Conservation (phyloP, 2,888 invertebrate genomes). For the Drosophila neoperkinsi region DNA sequence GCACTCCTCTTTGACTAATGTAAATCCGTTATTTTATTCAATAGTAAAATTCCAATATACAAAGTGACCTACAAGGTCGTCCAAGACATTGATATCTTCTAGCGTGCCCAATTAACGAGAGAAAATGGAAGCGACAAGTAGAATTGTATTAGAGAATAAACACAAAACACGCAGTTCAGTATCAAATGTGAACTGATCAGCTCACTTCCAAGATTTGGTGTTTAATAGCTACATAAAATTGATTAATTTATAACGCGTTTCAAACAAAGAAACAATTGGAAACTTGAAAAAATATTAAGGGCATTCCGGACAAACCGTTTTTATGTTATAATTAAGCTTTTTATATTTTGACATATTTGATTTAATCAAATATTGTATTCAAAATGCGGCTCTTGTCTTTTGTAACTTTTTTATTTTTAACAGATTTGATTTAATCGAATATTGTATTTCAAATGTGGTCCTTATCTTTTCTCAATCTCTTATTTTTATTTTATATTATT, state of each 20-base stretch:
- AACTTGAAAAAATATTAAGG: neutral
- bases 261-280: neutral
- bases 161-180: neutral
- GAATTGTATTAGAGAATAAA: slow-evolving; percentile 1
- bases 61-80: slow-evolving; percentile 13
- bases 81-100: slow-evolving; percentile 2
- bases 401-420: neutral
- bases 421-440: neutral
- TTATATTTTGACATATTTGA: neutral
- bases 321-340: neutral
- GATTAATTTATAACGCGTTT: slow-evolving; percentile 10
- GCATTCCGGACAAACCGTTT: neutral
- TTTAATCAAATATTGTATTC: neutral
- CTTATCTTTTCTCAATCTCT: neutral
- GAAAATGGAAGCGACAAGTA: neutral
- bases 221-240: slow-evolving; percentile 16
- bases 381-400: neutral
- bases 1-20: slow-evolving; percentile 5
- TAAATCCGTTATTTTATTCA: neutral
- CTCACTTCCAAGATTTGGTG: neutral
- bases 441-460: neutral
- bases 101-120: neutral
- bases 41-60: neutral
- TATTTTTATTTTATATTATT: neutral
- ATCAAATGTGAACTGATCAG: slow-evolving; percentile 11